Evolutionary conservation across 2,113 vertebrate species (phyloP), one percentile per base, ranked within the genome.

Genomic region (Labeo rohita): DNA sequence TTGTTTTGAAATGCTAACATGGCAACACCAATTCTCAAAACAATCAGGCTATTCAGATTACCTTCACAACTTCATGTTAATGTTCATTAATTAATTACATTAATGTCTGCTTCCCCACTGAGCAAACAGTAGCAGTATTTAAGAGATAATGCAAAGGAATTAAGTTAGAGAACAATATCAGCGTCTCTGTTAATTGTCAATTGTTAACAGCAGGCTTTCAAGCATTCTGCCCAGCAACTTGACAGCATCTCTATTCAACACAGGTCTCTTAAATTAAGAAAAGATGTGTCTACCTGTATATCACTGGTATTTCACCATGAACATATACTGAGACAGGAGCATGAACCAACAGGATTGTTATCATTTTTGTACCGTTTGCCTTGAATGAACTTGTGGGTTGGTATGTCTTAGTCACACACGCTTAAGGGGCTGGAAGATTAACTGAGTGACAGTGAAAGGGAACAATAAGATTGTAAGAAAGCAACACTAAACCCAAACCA

Each of bases 341-440:
- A 88, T 83, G 87, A 88, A 88, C 74, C 54, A 52, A 88, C 87
- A 86, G 87, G 85, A 84, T 84, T 85, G 72, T 73, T 87, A 83
- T 85, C 72, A 76, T 83, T 77, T 81, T 68, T 84, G 28, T 66
- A 61, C 74, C 3, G 56, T 76, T 84, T 84, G 49, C 84, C 76
- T 81, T 90, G 85, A 86, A 76, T 66, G 68, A 86, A 86, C 84
- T 82, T 86, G 72, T 49, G 63, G 52, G 36, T 73, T 39, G 59
- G 59, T 12, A 63, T 85, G 43, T 68, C 75, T 70, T 63, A 47
- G 47, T 70, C 61, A 39, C 61, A 82, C 52, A 39, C 49, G 39
- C 75, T 68, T 86, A 70, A 88, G 85, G 50, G 81, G 82, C 59
- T 83, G 28, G 65, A 52, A 61, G 76, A 28, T 61, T 63, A 1